Base-by-base conservation (phyloP, 2,113 vertebrate genomes). In the Clarias gariepinus region DNA sequence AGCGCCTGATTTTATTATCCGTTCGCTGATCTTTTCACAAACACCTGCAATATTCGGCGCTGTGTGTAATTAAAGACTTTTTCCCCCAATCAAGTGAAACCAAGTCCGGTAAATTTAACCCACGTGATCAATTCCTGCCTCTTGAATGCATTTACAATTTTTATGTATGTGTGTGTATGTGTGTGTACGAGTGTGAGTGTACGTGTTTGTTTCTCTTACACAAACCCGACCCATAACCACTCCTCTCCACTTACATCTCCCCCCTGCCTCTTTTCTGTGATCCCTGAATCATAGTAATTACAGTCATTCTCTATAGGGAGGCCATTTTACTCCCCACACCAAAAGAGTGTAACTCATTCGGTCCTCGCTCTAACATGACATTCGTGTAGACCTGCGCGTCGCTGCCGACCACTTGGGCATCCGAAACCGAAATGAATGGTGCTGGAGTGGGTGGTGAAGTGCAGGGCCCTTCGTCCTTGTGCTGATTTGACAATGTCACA, bases 401-500 rank as follows among this genome's bases (percentile, higher is more conserved):
- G 18, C 28, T 36, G 36, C 6, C 28, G 53, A 33, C 53, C 58
- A 73, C 53, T 84, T 36, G 4, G 66, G n/a, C 5, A 16, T 19
- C 18, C 73, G 18, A 23, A 33, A 73, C 23, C 19, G 4, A 69
- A 73, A 58, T 84, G 66, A 73, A 84, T 73, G 82, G 66, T 58
- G 41, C n/a, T 28, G 66, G 66, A 84, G 82, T 25, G 64, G 10
- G 23, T 36, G 66, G 64, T 84, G 53, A 71, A 84, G 66, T 57
- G 57, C 28, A 36, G 84, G 47, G 61, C 47, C 47, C 57, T 85
- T 53, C 28, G 84, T 80, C 84, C 84, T 85, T 85, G 74, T 55
- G 30, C 76, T 85, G 84, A 85, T 85, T 85, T 55, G 69, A 69
- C 84, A 85, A 85, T 79, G 84, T 85, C 84, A 85, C 76, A 41